Evolutionary conservation across 2,113 vertebrate genomes (phyloP), one percentile per base, ranked within the genome.

Genomic region (Nestor notabilis): DNA sequence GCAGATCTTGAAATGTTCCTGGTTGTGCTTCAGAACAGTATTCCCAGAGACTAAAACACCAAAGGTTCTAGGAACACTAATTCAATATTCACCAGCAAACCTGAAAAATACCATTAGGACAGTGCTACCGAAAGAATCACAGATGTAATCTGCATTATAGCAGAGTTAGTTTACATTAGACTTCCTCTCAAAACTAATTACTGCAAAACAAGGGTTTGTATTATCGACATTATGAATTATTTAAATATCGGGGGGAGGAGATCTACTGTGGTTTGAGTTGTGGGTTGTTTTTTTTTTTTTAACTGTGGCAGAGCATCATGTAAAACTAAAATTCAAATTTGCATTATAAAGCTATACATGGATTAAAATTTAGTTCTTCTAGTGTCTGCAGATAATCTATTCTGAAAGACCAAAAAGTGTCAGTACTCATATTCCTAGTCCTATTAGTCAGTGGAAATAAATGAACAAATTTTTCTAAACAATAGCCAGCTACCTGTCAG

Each of bases 131-230:
- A 16, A 7, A 17, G 37, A 56, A 41, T 11, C 31, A 8, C 74
- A 3, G 44, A 18, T 1, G n/a, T 17, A 2, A 66, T 1, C 78
- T 27, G 47, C 18, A 0, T 29, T 2, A 16, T 3, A 53, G 35
- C 76, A 28, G 28, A 12, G 58, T 6, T 21, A 28, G 33, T 1
- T 13, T 25, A 28, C 80, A 8, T 10, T 10, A 37, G 33, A 3
- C 9, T 14, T 4, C 33, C 13, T 35, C 89, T 71, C 33, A 6
- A 29, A 35, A 5, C 29, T 56, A 29, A 89, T 47, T 61, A 9
- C 56, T 5, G 13, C 41, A 41, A 24, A 18, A 41, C 7, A 4
- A 43, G 72, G 63, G 21, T 13, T 64, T 49, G 58, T 19, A 0
- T 66, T 1, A 1, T 0, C 14, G 5, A n/a, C 13, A 15, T 21